These are phyloP conservation scores for Bolinopsis microptera DNA, from an alignment of 37 sponge, comb jelly and placozoan species.

Conservation along the genomic window DNA sequence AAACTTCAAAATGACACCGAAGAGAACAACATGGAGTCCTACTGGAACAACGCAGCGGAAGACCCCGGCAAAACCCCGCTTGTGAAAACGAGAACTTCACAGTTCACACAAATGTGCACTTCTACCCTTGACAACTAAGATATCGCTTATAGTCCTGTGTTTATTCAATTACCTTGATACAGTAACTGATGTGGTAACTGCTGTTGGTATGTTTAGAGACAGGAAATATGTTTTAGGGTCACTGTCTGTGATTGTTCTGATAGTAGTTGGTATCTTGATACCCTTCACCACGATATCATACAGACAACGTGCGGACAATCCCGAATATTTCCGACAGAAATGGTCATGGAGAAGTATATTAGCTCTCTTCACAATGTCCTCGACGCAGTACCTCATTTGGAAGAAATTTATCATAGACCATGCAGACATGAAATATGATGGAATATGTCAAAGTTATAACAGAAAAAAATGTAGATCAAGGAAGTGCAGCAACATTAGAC, in stretches of 20 bases:
- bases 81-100: not conserved
- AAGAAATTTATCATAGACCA: not conserved
- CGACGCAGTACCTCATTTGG: not conserved
- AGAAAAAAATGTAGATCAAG: not conserved
- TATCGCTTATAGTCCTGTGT: not conserved
- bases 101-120: not conserved
- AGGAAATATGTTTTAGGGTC: not conserved
- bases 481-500: not conserved
- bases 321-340: not conserved
- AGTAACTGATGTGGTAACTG: not conserved
- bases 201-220: not conserved
- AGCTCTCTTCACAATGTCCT: not conserved
- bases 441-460: not conserved
- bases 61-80: not conserved
- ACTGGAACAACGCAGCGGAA: not conserved
- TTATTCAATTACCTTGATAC: not conserved
- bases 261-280: not conserved
- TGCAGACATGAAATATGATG: not conserved
- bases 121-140: not conserved
- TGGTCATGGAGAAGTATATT: not conserved
- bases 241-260: not conserved
- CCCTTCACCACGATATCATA: not conserved
- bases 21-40: no score
- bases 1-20: no score
- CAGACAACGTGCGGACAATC: not conserved